A percentile compares a stretch with the other conserved stretches of the same genome.
Evolutionary conservation across 1,140 invertebrate genomes (phyloP).

Genomic region (Tribolium madens): DNA sequence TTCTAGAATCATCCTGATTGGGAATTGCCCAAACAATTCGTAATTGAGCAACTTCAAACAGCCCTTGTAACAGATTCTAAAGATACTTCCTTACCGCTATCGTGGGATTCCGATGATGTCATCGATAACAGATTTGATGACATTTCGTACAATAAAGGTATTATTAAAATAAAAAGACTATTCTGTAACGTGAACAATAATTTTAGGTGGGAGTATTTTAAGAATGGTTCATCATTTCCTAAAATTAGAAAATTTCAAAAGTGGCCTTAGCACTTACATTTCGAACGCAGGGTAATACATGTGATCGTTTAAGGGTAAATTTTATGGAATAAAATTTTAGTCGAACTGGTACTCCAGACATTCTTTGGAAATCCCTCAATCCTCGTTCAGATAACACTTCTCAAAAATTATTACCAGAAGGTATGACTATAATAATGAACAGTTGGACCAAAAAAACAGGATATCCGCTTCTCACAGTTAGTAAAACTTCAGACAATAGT

Average conservation of each 20-base stretch:
- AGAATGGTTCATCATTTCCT: conserved; percentile 82
- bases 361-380: conserved; percentile 23
- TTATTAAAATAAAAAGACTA: background rate
- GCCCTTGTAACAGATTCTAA: conserved; percentile 75
- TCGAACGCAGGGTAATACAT: conserved; percentile 64
- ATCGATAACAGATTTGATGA: conserved; percentile 71
- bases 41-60: conserved; percentile 74
- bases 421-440: conserved; percentile 69
- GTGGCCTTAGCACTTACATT: conserved; percentile 72
- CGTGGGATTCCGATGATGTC: conserved; percentile 65
- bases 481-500: background rate
- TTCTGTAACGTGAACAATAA: background rate
- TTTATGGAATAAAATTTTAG: conserved; percentile 6
- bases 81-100: conserved; percentile 72
- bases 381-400: background rate
- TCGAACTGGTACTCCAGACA: conserved; percentile 21
- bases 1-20: conserved; percentile 4
- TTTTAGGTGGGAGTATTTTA: conserved; percentile 71
- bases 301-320: background rate
- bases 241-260: conserved; percentile 72
- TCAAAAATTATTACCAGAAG: conserved; percentile 15
- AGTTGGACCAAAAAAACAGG: conserved; percentile 74
- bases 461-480: conserved; percentile 70
- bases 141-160: conserved; percentile 75
- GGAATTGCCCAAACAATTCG: conserved; percentile 68